Percentiles rank a stretch among this genome's conserved stretches.
phyloP scores from a whole-genome alignment of 2,113 vertebrate genomes.

The Scopus umbretta region DNA sequence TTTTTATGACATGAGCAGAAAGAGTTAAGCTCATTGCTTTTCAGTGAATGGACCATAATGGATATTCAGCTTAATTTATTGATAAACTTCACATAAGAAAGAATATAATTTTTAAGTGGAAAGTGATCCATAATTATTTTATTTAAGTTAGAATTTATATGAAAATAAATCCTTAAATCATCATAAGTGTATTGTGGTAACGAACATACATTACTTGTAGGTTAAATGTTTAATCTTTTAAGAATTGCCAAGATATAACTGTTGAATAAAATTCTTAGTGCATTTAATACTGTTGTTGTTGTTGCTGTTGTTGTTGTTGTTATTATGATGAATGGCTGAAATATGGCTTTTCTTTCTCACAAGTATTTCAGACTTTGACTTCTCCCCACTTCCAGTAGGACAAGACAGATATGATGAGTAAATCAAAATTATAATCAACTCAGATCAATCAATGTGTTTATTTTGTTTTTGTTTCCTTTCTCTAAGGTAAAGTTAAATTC shows the following conservation, averaged over 20 bases:
- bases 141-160: not conserved
- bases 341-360: not conserved
- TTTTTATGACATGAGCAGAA: not conserved
- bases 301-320: not conserved
- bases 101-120: not conserved
- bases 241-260: not conserved
- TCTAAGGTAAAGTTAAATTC: not conserved
- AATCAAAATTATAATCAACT: not conserved
- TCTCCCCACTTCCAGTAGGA: not conserved
- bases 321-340: not conserved
- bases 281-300: not conserved
- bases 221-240: not conserved
- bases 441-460: not conserved
- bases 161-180: not conserved
- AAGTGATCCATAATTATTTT: not conserved
- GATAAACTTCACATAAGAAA: not conserved
- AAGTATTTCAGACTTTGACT: not conserved
- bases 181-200: not conserved
- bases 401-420: not conserved
- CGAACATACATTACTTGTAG: not conserved
- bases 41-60: not conserved
- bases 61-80: not conserved
- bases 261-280: not conserved
- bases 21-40: not conserved
- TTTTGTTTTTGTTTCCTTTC: not conserved